Conservation (phyloP, 1,140 invertebrate genomes). For the Cataglyphis hispanica region DNA sequence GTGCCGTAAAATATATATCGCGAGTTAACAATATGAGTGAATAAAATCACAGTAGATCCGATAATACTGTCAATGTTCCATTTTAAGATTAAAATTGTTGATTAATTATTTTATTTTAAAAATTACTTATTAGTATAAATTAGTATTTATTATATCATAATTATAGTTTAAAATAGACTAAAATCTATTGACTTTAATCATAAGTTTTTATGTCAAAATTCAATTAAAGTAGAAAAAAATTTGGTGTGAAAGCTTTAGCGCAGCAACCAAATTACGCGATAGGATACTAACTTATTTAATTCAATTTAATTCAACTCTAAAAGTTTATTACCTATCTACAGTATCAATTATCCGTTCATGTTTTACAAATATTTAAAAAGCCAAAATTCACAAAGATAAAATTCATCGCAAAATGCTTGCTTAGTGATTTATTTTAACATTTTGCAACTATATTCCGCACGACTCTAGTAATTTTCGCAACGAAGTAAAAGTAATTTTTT, state of each 20-base stretch:
- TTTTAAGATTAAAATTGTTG: neutral
- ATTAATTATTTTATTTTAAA: neutral
- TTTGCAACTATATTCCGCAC: neutral
- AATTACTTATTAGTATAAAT: neutral
- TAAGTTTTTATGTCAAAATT: neutral
- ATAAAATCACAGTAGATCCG: neutral
- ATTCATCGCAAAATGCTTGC: neutral
- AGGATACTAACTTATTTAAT: neutral
- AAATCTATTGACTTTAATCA: conserved; percentile 13
- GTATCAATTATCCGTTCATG: neutral
- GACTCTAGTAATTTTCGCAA: neutral
- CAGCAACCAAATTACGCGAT: neutral
- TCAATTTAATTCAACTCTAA: conserved; percentile 31
- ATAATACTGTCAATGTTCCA: neutral
- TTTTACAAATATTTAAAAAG: conserved; percentile 11
- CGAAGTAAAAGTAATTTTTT: neutral
- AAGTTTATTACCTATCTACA: neutral
- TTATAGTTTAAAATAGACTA: neutral
- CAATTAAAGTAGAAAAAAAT: conserved; percentile 16
- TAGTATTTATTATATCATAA: neutral
- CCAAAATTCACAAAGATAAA: neutral
- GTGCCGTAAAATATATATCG: conserved; percentile 45
- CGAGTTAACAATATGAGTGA: neutral
- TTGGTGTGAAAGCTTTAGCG: neutral
- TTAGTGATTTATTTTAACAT: neutral